These are phyloP conservation scores for Knipowitschia caucasica DNA, from an alignment of 2,797 vertebrate species.

Conservation along the genomic window DNA sequence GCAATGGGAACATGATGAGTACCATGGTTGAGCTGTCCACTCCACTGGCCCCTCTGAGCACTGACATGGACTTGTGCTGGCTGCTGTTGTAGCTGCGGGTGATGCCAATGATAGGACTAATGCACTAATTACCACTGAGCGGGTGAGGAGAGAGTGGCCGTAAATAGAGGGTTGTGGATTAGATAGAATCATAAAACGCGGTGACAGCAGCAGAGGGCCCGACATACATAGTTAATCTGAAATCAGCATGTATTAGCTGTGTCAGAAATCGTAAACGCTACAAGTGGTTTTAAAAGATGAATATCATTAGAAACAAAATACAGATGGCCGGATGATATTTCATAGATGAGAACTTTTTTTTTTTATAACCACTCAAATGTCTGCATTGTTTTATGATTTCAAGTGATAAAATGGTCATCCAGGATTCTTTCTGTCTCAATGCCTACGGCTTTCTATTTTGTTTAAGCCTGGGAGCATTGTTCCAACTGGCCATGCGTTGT, in stretches of 20 bases:
- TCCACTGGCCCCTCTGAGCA: slow-evolving; percentile 82
- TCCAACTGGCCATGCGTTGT: slow-evolving; percentile 24
- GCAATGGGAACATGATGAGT: slow-evolving; percentile 68
- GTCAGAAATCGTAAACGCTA: neutral
- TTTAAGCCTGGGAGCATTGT: slow-evolving; percentile 27
- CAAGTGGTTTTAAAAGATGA: neutral
- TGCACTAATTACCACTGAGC: slow-evolving; percentile 87
- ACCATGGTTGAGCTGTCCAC: slow-evolving; percentile 76
- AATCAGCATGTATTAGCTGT: neutral
- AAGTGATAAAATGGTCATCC: neutral
- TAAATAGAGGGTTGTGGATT: slow-evolving; percentile 51
- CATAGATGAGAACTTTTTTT: neutral
- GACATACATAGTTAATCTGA: neutral
- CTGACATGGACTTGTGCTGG: slow-evolving; percentile 85
- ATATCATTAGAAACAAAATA: neutral
- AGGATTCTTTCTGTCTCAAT: neutral
- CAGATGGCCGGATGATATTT: neutral
- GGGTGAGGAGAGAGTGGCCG: slow-evolving; percentile 46
- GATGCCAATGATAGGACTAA: slow-evolving; percentile 76
- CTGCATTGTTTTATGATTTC: neutral
- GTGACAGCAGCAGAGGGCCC: slow-evolving; percentile 64
- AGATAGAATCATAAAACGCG: slow-evolving; percentile 23
- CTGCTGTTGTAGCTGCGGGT: slow-evolving; percentile 82
- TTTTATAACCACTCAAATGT: neutral
- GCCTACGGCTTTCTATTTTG: slow-evolving; percentile 4